These are phyloP conservation scores for Cenopis cana DNA, from an alignment of 2,888 invertebrate genomes.

Conservation along the genomic window DNA sequence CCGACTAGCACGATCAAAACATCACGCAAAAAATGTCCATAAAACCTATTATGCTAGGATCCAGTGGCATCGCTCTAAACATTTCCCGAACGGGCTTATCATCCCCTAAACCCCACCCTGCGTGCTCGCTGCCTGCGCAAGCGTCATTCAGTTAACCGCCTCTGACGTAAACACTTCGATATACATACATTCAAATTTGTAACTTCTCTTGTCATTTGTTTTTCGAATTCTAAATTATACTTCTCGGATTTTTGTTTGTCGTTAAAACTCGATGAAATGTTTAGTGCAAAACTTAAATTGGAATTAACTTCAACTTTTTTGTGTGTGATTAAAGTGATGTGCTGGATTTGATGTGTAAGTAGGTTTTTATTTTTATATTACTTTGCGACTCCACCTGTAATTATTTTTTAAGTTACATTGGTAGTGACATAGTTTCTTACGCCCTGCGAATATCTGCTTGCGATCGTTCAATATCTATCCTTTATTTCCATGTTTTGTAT, in stretches of 20 bases:
- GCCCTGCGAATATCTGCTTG: conserved; percentile 7
- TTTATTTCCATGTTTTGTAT: too few species aligned
- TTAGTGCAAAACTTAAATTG: neutral
- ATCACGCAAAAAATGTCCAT: too few species aligned
- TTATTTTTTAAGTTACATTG: neutral
- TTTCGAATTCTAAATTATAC: neutral
- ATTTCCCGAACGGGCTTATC: conserved; percentile 44
- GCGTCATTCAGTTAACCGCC: conserved; percentile 65
- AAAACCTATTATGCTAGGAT: too few species aligned
- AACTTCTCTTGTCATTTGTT: neutral
- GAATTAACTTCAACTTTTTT: neutral
- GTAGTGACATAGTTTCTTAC: neutral
- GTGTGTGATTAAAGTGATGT: conserved; percentile 32
- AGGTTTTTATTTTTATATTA: neutral
- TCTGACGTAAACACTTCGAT: conserved; percentile 57
- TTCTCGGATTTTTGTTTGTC: neutral
- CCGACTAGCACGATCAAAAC: too few species aligned
- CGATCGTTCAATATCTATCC: neutral
- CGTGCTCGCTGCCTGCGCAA: conserved; percentile 62
- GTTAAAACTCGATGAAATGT: neutral
- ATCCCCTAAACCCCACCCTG: conserved; percentile 46
- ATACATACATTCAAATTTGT: conserved; percentile 6
- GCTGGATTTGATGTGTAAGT: conserved; percentile 23
- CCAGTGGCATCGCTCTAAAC: neutral
- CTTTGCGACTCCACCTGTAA: neutral